Base-by-base conservation (phyloP, 2,113 vertebrate species). In the Lasiurus cinereus region DNA sequence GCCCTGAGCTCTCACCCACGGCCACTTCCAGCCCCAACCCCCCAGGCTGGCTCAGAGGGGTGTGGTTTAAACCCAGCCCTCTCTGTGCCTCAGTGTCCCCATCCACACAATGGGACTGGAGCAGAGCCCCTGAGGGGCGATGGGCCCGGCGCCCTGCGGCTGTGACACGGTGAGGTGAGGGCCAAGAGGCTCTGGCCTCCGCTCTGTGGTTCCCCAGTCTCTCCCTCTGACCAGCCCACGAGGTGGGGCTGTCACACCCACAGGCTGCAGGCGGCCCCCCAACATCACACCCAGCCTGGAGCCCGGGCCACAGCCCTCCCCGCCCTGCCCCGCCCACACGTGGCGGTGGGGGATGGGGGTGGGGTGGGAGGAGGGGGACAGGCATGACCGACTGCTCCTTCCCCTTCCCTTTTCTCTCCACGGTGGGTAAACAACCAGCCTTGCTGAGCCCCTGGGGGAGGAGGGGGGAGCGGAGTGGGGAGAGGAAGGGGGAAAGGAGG, bases 261-360 rank as follows among this genome's bases (percentile, higher is more conserved):
- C 16, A 29, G 15, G 43, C 31, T 9, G 48, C 3, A n/a, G 70
- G 31, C 27, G 91, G 69, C 67, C 21, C 83, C 67, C 11, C 29
- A 56, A 33, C 18, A 0, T 1, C 19, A 29, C 0, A 11, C 24
- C 19, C 0, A 6, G 27, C 31, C 67, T 31, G 56, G 19, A 52
- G 21, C 8, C n/a, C 1, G 14, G 39, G 62, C 46, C 39, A 12
- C 16, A 0, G n/a, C 21, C 29, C 2, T 27, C 43, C 12, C 0
- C 5, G 2, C 19, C 0, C 1, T 12, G 22, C 18, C 24, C 39
- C 3, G 0, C 33, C n/a, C 22, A 3, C 10, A 8, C 0, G 2
- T 19, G 18, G 12, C 5, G 6, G 4, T 6, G 2, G 14, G 82
- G 36, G 4, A n/a, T 22, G 4, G 2, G 39, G 24, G 69, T 18